Base-by-base conservation (phyloP, 2,888 invertebrate species). In the Mythimna impura region DNA sequence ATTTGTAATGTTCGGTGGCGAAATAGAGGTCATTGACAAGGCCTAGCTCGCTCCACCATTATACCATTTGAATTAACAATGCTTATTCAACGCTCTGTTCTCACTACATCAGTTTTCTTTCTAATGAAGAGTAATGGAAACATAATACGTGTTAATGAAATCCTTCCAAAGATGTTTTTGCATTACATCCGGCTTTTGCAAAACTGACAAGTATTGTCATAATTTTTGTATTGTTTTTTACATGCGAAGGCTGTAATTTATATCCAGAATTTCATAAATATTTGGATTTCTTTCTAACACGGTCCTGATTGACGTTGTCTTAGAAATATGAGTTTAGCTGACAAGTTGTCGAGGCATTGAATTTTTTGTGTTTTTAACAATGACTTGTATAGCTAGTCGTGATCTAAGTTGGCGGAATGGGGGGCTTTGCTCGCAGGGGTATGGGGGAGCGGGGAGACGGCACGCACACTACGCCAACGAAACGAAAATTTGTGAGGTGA, bases 401-500 rank as follows among this genome's bases (percentile, higher is more conserved):
- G 92, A 93, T 91, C 90, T 93, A 91, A 92, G 93, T 93, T 92
- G 91, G 93, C 91, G 87, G 92, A 93, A 92, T 92, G 89, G 92
- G 90, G 90, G 92, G 89, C 58, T 86, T 62, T 25, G 71, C 72
- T 75, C 14, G 65, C 65, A 76, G 81, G 82, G 84, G 75, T 7
- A 76, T 83, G 83, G 80, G 84, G 80, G 80, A 82, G 83, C 81
- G 88, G 86, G 86, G 86, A 85, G 86, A 85, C 82, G 85, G 86
- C 89, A 91, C 90, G 92, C 91, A 92, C 92, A 92, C 92, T 85
- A 89, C 91, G 88, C 94, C 93, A 95, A 96, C 94, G 95, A 95
- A 95, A 96, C 95, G 94, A 96, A 96, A 96, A 96, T 96, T 96
- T 94, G 96, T 94, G 93, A 94, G 96, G 94, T 96, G 93, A 95